A percentile compares a stretch with the other conserved stretches of the same genome.
phyloP scores from a whole-genome alignment of 1,140 invertebrate species.

The Brachystomella parvula region DNA sequence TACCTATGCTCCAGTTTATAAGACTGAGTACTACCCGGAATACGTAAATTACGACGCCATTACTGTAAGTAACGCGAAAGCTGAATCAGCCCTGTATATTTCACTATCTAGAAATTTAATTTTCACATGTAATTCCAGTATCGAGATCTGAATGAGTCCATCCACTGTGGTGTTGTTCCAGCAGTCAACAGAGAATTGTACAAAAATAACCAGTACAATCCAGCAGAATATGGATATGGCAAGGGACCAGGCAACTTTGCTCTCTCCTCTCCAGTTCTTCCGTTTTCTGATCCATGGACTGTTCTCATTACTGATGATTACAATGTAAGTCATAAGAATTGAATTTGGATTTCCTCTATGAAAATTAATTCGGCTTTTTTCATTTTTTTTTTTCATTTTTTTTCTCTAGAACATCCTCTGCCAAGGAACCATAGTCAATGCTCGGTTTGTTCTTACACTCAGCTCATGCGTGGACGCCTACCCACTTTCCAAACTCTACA shows the following conservation, averaged over 20 bases:
- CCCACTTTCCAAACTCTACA: slow-evolving; percentile 20
- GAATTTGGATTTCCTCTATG: no score
- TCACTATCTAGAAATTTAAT: no score
- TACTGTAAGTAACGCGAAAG: no score
- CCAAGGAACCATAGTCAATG: slow-evolving; percentile 27
- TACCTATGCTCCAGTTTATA: slow-evolving; percentile 12
- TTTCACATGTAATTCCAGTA: no score
- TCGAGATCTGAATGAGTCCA: no score
- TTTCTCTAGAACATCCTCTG: slow-evolving; percentile 29
- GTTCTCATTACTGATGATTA: slow-evolving; percentile 34
- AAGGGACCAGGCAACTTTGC: slow-evolving; percentile 34
- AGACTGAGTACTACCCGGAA: slow-evolving; percentile 26
- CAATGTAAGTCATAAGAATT: slow-evolving; percentile 20
- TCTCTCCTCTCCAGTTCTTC: slow-evolving; percentile 23
- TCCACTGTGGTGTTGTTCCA: no score
- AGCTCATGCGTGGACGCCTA: slow-evolving; percentile 23
- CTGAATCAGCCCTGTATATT: no score
- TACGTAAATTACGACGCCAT: no score
- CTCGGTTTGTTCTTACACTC: slow-evolving; percentile 22
- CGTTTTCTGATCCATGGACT: slow-evolving; percentile 20
- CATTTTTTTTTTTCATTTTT: slow-evolving; percentile 9
- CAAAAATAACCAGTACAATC: no score
- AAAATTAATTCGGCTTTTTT: neutral
- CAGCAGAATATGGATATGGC: no score
- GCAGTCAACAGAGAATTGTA: no score